Evolutionary conservation across 2,113 vertebrate species (phyloP).

Genomic region (Murina feae): DNA sequence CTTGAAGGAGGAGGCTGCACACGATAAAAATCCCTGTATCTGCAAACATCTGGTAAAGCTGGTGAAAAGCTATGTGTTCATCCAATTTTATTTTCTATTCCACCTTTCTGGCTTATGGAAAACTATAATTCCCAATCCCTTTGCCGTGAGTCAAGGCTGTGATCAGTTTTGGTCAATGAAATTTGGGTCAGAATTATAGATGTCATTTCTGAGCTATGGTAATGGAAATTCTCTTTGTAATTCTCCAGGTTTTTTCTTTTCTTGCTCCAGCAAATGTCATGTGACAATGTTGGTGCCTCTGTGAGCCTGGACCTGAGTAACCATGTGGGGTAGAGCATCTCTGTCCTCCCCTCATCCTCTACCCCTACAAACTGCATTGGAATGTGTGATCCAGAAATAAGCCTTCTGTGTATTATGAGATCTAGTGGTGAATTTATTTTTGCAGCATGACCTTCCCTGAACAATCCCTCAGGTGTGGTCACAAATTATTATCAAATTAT

Average conservation of each 20-base stretch:
- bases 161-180: background rate
- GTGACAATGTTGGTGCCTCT: background rate
- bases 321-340: fast-evolving
- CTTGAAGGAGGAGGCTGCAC: background rate
- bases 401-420: background rate
- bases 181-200: background rate
- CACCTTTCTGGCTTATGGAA: background rate
- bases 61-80: background rate
- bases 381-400: background rate
- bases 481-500: background rate
- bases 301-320: background rate
- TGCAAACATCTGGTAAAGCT: background rate
- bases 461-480: background rate
- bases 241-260: background rate
- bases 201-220: background rate
- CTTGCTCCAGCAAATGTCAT: background rate
- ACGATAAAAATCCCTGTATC: background rate
- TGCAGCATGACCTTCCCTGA: background rate
- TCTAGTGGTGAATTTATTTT: background rate
- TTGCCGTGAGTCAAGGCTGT: background rate
- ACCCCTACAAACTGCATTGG: background rate
- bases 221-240: background rate
- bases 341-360: fast-evolving
- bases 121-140: background rate
- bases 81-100: background rate